phyloP scores from a whole-genome alignment of 1,140 invertebrate species.

The Drosophila arawakana region DNA sequence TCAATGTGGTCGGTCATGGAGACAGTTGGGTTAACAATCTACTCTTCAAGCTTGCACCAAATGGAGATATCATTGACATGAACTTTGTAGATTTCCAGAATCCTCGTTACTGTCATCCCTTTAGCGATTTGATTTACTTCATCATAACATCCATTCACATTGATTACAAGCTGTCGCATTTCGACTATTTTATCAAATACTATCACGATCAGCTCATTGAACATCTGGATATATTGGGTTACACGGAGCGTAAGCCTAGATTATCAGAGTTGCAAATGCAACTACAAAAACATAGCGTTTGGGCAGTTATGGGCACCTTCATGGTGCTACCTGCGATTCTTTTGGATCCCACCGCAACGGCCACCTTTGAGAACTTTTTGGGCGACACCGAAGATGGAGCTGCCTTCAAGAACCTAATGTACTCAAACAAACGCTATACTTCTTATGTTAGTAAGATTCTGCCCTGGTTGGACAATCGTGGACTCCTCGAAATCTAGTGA shows the following conservation, averaged over 20 bases:
- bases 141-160: slow-evolving; percentile 68
- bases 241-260: slow-evolving; percentile 42
- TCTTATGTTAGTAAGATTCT: slow-evolving; percentile 57
- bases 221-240: slow-evolving; percentile 63
- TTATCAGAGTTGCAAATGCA: slow-evolving; percentile 66
- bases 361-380: slow-evolving; percentile 72
- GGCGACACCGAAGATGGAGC: slow-evolving; percentile 15
- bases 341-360: slow-evolving; percentile 55
- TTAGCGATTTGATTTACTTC: slow-evolving; percentile 64
- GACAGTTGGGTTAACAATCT: slow-evolving; percentile 89
- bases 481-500: slow-evolving; percentile 61
- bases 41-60: slow-evolving; percentile 85
- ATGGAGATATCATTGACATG: slow-evolving; percentile 74
- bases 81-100: slow-evolving; percentile 75
- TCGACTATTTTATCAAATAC: slow-evolving; percentile 68
- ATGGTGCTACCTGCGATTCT: slow-evolving; percentile 65
- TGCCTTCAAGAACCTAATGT: slow-evolving; percentile 64
- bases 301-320: slow-evolving; percentile 40
- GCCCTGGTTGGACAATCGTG: slow-evolving; percentile 77
- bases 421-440: slow-evolving; percentile 52
- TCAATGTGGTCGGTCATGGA: slow-evolving; percentile 88
- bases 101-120: slow-evolving; percentile 60
- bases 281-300: slow-evolving; percentile 55
- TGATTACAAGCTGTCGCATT: slow-evolving; percentile 66
- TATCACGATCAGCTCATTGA: slow-evolving; percentile 69